Percentiles rank a stretch among this genome's conserved stretches.
phyloP scores from a whole-genome alignment of 1,140 invertebrate genomes.

The Thaumatotibia leucotreta region DNA sequence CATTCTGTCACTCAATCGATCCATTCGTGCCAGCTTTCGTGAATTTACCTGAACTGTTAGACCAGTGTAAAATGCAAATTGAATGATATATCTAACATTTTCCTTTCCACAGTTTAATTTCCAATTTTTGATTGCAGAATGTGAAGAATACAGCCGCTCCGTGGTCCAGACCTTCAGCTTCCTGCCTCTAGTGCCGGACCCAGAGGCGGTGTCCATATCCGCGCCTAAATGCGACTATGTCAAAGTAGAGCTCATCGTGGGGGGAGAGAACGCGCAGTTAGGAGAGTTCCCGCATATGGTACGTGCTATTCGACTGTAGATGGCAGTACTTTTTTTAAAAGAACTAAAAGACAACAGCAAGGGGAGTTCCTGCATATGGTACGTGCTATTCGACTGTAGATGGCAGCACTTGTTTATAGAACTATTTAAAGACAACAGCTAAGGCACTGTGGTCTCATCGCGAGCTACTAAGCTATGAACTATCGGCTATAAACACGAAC shows the following conservation, averaged over 20 bases:
- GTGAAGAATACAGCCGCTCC: constrained; percentile 51
- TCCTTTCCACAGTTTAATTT: too few relatives aligned
- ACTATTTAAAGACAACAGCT: too few relatives aligned
- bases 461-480: too few relatives aligned
- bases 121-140: constrained; percentile 48
- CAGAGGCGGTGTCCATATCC: constrained; percentile 43
- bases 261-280: constrained; percentile 45
- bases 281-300: constrained; percentile 70
- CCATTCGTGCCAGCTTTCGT: too few relatives aligned
- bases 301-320: constrained; percentile 10
- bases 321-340: too few relatives aligned
- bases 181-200: constrained; percentile 43
- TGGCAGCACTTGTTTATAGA: not conserved
- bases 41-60: too few relatives aligned
- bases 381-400: constrained; percentile 10
- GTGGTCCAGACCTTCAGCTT: constrained; percentile 46
- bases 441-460: too few relatives aligned
- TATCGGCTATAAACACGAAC: too few relatives aligned
- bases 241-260: constrained; percentile 53
- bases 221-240: constrained; percentile 56
- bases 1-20: too few relatives aligned
- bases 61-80: too few relatives aligned
- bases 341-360: too few relatives aligned
- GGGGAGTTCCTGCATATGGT: constrained; percentile 70
- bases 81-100: too few relatives aligned